A percentile compares a stretch with the other conserved stretches of the same genome.
Conservation (phyloP, 1,140 invertebrate genomes). For the Proctacanthus coquilletti region DNA sequence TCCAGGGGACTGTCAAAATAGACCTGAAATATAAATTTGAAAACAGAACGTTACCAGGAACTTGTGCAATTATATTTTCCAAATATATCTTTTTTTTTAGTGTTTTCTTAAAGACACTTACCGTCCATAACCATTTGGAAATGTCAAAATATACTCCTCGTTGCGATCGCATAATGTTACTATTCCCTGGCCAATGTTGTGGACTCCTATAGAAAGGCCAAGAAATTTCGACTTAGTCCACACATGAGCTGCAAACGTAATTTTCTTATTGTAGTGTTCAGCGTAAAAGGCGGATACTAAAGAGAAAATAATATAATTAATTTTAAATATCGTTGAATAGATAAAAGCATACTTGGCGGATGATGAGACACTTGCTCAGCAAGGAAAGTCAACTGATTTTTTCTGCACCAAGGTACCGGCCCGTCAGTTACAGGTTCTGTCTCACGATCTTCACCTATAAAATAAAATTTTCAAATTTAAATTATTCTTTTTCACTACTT, state of each 20-base stretch:
- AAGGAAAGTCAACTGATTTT: conserved; percentile 73
- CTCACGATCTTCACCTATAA: conserved; percentile 15
- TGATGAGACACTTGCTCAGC: conserved; percentile 99
- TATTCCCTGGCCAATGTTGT: conserved; percentile 69
- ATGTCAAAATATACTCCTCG: conserved; percentile 86
- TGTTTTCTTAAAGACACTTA: conserved; percentile 13
- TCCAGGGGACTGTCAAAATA: conserved; percentile 91
- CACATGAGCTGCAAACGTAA: conserved; percentile 84
- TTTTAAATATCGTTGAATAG: too few species aligned
- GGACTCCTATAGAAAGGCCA: conserved; percentile 84
- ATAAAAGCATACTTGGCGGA: conserved; percentile 63
- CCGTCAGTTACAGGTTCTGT: conserved; percentile 43
- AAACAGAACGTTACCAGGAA: background rate
- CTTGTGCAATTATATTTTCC: background rate
- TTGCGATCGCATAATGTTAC: conserved; percentile 67
- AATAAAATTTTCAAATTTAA: background rate
- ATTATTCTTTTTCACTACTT: conserved; percentile 2
- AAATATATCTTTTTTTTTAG: background rate
- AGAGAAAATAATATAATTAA: conserved; percentile 8
- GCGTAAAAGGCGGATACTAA: conserved; percentile 93
- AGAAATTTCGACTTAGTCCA: conserved; percentile 98
- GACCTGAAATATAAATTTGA: conserved; percentile 41
- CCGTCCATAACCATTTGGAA: conserved; percentile 92
- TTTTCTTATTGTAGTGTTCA: conserved; percentile 78
- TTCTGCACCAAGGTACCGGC: conserved; percentile 64